Percentiles rank a stretch among this genome's conserved stretches.
Evolutionary conservation across 2,113 vertebrate genomes (phyloP).

Genomic region (Verasper variegatus): DNA sequence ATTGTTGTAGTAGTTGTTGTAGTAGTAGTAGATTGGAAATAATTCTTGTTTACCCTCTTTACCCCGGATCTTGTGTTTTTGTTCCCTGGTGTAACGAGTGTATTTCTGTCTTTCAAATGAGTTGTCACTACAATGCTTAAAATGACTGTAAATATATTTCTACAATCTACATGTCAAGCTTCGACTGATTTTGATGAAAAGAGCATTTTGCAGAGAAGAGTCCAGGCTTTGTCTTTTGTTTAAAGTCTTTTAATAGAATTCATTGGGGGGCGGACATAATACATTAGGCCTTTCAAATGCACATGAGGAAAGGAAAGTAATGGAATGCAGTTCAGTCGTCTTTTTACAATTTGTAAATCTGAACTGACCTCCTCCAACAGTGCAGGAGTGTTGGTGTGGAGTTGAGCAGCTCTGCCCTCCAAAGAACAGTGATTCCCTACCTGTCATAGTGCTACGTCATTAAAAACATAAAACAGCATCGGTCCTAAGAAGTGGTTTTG

Average conservation of each 20-base stretch:
- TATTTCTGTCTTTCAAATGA: too few relatives aligned
- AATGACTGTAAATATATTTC: constrained; percentile 51
- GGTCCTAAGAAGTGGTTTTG: constrained; percentile 55
- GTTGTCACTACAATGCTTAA: too few relatives aligned
- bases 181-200: background rate
- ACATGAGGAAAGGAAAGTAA: constrained; percentile 51
- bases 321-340: constrained; percentile 53
- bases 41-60: background rate
- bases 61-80: constrained; percentile 17
- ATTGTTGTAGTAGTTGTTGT: background rate
- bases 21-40: background rate
- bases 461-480: constrained; percentile 46
- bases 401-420: constrained; percentile 51
- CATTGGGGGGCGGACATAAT: constrained; percentile 71
- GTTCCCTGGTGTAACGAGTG: constrained; percentile 5
- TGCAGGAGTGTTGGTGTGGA: constrained; percentile 21
- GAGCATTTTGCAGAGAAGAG: background rate
- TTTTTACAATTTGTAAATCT: constrained; percentile 11
- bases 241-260: constrained; percentile 80
- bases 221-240: constrained; percentile 26
- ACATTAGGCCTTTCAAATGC: constrained; percentile 71
- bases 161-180: constrained; percentile 7
- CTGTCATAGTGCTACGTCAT: constrained; percentile 50
- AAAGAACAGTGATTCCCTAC: constrained; percentile 71
- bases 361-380: constrained; percentile 26